Evolutionary conservation across 2,888 invertebrate species (phyloP).

Genomic region (Lapara coniferarum): DNA sequence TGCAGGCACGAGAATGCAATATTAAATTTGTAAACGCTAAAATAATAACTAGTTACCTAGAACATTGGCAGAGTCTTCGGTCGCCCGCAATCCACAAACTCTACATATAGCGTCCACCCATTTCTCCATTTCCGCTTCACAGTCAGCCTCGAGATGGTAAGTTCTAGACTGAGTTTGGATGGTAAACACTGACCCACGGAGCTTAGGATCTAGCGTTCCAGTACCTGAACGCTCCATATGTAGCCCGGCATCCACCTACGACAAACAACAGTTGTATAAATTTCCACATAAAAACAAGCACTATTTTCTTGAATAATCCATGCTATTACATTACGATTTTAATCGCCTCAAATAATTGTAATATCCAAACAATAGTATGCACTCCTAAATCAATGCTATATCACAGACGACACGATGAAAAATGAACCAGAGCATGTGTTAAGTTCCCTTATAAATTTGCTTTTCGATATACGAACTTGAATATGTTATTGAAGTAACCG

Average conservation of each 20-base stretch:
- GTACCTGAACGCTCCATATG: slow-evolving; percentile 92
- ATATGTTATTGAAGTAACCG: slow-evolving; percentile 10
- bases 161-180: slow-evolving; percentile 94
- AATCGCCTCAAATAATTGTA: neutral
- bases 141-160: slow-evolving; percentile 96
- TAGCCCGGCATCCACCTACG: slow-evolving; percentile 92
- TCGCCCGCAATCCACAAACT: slow-evolving; percentile 93
- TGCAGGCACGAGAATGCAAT: neutral
- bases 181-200: slow-evolving; percentile 89
- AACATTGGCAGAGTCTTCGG: slow-evolving; percentile 69
- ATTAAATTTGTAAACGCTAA: neutral
- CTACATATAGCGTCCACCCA: slow-evolving; percentile 98
- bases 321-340: neutral
- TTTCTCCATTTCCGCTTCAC: slow-evolving; percentile 95
- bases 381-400: neutral
- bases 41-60: slow-evolving; percentile 35
- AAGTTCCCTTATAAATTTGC: neutral
- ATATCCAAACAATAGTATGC: neutral
- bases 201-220: slow-evolving; percentile 87
- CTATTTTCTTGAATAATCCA: neutral
- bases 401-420: neutral
- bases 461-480: slow-evolving; percentile 8
- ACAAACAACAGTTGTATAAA: slow-evolving; percentile 15
- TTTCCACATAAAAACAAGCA: neutral
- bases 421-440: neutral